Evolutionary conservation across 2,888 invertebrate genomes (phyloP).

Genomic region (Heliothis peltigera): DNA sequence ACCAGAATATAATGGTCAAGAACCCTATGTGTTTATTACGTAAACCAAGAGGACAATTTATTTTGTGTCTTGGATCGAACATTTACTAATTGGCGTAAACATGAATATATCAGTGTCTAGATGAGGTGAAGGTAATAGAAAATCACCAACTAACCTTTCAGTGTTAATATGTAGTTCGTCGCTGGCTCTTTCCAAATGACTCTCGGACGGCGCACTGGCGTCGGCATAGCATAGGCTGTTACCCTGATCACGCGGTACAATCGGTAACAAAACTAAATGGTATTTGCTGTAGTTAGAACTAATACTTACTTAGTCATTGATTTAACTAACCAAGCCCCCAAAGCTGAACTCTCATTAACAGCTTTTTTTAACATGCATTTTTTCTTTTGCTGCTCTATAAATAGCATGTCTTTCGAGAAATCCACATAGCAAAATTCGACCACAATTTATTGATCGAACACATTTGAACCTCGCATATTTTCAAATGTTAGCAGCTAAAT

Average conservation of each 20-base stretch:
- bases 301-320: not conserved
- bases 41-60: not conserved
- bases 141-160: conserved; percentile 36
- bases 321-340: not conserved
- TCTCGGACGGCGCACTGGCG: conserved; percentile 32
- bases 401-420: too few species aligned
- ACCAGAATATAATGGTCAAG: too few species aligned
- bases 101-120: not conserved
- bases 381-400: too few species aligned
- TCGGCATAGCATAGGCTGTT: not conserved
- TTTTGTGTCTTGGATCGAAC: not conserved
- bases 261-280: conserved; percentile 46
- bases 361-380: too few species aligned
- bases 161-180: conserved; percentile 15
- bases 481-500: too few species aligned
- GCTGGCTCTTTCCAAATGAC: conserved; percentile 19
- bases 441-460: too few species aligned
- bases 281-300: not conserved
- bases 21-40: not conserved
- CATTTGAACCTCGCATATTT: too few species aligned
- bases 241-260: conserved; percentile 54
- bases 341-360: too few species aligned
- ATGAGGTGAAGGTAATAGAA: not conserved
- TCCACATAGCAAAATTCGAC: too few species aligned
- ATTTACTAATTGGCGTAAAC: not conserved